These are phyloP conservation scores for Podabrus alpinus DNA, from an alignment of 2,888 invertebrate species.

Conservation along the genomic window DNA sequence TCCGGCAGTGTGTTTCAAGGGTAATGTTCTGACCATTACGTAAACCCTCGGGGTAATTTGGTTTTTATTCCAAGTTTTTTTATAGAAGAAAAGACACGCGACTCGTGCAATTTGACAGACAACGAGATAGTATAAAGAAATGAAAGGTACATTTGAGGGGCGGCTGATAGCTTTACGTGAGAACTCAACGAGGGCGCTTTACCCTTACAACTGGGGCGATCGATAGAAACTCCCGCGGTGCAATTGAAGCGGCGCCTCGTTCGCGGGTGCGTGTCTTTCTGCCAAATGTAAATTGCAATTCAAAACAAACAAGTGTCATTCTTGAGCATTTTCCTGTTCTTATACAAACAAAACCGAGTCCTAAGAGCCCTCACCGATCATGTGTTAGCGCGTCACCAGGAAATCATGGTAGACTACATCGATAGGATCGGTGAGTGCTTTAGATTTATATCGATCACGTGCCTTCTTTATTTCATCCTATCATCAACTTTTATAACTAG, in stretches of 20 bases:
- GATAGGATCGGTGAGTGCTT: conserved; percentile 52
- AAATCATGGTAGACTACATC: conserved; percentile 48
- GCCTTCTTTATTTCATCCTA: conserved; percentile 33
- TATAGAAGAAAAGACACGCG: conserved; percentile 19
- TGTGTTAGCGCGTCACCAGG: conserved; percentile 27
- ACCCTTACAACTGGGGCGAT: conserved; percentile 68
- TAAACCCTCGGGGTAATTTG: conserved; percentile 24
- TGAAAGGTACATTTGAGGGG: conserved; percentile 35
- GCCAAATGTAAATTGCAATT: conserved; percentile 45
- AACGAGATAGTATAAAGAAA: conserved; percentile 30
- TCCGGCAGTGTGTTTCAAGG: not conserved
- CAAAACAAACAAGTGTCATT: conserved; percentile 46
- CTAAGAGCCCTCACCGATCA: conserved; percentile 37
- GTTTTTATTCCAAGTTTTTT: conserved; percentile 34
- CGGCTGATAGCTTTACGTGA: conserved; percentile 44
- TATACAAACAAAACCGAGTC: conserved; percentile 21
- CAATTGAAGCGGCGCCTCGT: conserved; percentile 43
- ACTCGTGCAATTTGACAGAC: conserved; percentile 31
- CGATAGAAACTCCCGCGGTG: conserved; percentile 59
- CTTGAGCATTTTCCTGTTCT: conserved; percentile 27
- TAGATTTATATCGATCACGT: conserved; percentile 39
- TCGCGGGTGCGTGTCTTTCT: conserved; percentile 58
- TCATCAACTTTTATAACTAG: conserved; percentile 33
- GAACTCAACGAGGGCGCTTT: conserved; percentile 47
- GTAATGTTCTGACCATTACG: conserved; percentile 46